Percentiles rank a stretch among this genome's conserved stretches.
Evolutionary conservation across 2,113 vertebrate species (phyloP).

Genomic region (Paramormyrops kingsleyae): DNA sequence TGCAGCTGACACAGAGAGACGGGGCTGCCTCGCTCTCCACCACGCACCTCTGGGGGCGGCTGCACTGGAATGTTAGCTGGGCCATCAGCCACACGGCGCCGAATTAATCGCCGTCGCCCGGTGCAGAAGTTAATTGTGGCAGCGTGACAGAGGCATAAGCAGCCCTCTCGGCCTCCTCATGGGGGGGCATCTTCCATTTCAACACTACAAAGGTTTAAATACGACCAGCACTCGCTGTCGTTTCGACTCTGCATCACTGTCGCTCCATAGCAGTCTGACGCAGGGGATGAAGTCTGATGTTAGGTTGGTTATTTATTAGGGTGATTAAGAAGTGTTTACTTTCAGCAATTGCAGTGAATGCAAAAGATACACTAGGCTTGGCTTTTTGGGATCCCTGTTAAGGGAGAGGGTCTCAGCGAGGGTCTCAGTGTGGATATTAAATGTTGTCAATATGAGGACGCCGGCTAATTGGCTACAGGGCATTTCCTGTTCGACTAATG

Average conservation of each 20-base stretch:
- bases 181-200: conserved; percentile 57
- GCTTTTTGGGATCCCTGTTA: neutral
- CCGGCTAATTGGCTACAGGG: conserved; percentile 50
- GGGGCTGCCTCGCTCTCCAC: conserved; percentile 19
- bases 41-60: conserved; percentile 14
- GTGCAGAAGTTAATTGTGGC: conserved; percentile 50
- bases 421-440: neutral
- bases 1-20: conserved; percentile 34
- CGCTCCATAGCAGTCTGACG: conserved; percentile 46
- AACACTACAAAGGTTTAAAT: conserved; percentile 56
- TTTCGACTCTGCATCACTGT: conserved; percentile 59
- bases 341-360: conserved; percentile 51
- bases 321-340: conserved; percentile 56
- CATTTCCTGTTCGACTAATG: conserved; percentile 49
- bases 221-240: conserved; percentile 52
- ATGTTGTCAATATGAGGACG: conserved; percentile 74
- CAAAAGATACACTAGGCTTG: neutral
- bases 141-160: conserved; percentile 28
- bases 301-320: conserved; percentile 38
- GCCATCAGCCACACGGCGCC: conserved; percentile 46
- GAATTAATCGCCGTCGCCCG: conserved; percentile 43
- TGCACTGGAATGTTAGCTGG: conserved; percentile 15
- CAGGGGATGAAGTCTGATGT: conserved; percentile 36
- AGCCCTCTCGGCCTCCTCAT: conserved; percentile 42
- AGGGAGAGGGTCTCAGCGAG: neutral